Percentiles rank a stretch among this genome's conserved stretches.
phyloP scores from a whole-genome alignment of 2,888 invertebrate species.

The Imbricaverruca yamaguchii region DNA sequence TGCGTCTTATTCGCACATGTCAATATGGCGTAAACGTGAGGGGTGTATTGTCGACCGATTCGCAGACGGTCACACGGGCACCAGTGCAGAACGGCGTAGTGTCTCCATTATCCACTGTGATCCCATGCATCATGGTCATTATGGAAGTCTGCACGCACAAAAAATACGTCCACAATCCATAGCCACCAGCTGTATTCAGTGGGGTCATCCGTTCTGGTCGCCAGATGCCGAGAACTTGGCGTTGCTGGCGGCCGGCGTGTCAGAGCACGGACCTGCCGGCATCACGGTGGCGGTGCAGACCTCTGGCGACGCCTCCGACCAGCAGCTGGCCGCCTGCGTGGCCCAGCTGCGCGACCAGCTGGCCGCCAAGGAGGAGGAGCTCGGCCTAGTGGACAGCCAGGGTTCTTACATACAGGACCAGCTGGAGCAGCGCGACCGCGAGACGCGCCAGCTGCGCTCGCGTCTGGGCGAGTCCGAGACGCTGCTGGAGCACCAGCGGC shows the following conservation, averaged over 20 bases:
- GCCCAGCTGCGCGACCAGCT: neutral
- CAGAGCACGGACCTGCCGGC: neutral
- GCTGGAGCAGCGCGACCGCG: slow-evolving; percentile 21
- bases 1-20: too few relatives aligned
- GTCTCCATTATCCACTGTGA: too few relatives aligned
- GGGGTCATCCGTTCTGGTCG: too few relatives aligned
- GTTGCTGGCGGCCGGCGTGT: neutral
- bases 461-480: neutral
- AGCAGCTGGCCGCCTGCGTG: neutral
- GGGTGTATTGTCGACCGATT: too few relatives aligned
- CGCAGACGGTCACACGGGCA: too few relatives aligned
- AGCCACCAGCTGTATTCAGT: too few relatives aligned
- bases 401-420: slow-evolving; percentile 11
- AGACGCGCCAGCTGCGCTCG: neutral
- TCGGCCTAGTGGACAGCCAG: neutral
- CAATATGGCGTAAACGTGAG: too few relatives aligned
- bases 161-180: too few relatives aligned
- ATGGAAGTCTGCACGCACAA: too few relatives aligned
- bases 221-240: too few relatives aligned
- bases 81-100: too few relatives aligned
- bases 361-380: slow-evolving; percentile 17
- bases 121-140: too few relatives aligned
- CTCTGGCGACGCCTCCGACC: neutral
- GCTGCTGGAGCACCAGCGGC: slow-evolving; percentile 15
- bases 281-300: neutral